These are phyloP conservation scores for Carcharodon carcharias DNA, from an alignment of 2,797 vertebrate species.

Conservation along the genomic window DNA sequence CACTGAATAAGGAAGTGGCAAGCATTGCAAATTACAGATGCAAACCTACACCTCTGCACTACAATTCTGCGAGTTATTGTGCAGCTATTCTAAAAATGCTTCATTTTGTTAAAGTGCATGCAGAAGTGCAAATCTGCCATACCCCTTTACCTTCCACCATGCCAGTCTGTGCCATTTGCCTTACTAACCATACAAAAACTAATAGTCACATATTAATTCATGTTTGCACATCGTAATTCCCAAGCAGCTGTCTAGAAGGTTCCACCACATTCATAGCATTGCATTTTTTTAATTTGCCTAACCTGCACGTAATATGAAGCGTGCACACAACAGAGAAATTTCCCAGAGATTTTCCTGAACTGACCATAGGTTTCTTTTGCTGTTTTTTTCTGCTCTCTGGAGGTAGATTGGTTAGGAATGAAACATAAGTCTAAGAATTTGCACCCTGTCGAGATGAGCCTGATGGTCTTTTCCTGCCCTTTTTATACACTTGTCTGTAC, in stretches of 20 bases:
- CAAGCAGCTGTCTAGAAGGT: background rate
- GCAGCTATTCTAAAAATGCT: background rate
- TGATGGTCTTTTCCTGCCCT: background rate
- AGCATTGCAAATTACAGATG: background rate
- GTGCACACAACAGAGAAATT: background rate
- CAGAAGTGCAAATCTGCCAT: background rate
- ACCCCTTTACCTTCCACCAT: background rate
- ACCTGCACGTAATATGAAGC: background rate
- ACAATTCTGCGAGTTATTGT: background rate
- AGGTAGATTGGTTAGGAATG: background rate
- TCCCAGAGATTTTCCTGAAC: conserved; percentile 2
- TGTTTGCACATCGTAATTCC: background rate
- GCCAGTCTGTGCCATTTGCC: background rate
- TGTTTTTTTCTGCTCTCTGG: background rate
- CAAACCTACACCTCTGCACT: background rate
- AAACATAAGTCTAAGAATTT: background rate
- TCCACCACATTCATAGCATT: too few relatives aligned
- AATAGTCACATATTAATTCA: background rate
- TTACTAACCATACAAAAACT: background rate
- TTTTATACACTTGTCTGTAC: background rate
- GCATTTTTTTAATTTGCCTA: background rate
- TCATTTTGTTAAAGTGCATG: background rate
- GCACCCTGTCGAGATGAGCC: background rate
- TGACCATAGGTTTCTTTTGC: background rate
- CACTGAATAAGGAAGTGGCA: background rate